Evolutionary conservation across 1,140 invertebrate species (phyloP).

Genomic region (Brachionus rubens): DNA sequence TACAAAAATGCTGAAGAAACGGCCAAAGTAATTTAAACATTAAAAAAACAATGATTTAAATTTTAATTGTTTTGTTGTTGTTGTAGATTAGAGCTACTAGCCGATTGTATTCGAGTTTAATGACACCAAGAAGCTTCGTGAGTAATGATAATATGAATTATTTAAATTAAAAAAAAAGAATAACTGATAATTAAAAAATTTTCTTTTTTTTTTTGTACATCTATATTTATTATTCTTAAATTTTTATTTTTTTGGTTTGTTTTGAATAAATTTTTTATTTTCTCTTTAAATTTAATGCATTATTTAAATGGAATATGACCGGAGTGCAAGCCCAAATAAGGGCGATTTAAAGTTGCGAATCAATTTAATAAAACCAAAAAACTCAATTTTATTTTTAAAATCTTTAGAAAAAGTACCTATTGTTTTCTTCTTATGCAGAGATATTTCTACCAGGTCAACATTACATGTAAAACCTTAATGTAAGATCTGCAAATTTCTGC

Average conservation of each 20-base stretch:
- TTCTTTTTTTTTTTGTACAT: conserved; percentile 26
- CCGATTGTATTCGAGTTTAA: conserved; percentile 28
- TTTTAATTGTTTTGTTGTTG: background rate
- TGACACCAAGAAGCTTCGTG: conserved; percentile 36
- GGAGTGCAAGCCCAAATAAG: too few species aligned
- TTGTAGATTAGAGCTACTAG: conserved; percentile 34
- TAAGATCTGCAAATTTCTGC: too few species aligned
- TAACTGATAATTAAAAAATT: background rate
- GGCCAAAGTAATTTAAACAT: background rate
- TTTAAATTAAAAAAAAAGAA: background rate
- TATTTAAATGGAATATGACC: too few species aligned
- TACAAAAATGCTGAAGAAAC: conserved; percentile 35
- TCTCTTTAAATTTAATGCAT: too few species aligned
- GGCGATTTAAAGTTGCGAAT: too few species aligned
- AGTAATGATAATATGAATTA: conserved; percentile 42
- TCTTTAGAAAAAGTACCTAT: too few species aligned
- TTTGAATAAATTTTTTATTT: background rate
- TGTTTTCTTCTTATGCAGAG: too few species aligned
- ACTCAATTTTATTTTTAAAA: too few species aligned
- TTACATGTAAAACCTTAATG: too few species aligned
- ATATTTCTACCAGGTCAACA: too few species aligned
- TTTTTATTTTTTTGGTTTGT: background rate
- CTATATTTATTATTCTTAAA: background rate
- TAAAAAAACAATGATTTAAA: background rate
- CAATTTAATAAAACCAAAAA: too few species aligned